A percentile compares a stretch with the other conserved stretches of the same genome.
Conservation (phyloP, 2,113 vertebrate species). For the Boulengeromyrus knoepffleri region DNA sequence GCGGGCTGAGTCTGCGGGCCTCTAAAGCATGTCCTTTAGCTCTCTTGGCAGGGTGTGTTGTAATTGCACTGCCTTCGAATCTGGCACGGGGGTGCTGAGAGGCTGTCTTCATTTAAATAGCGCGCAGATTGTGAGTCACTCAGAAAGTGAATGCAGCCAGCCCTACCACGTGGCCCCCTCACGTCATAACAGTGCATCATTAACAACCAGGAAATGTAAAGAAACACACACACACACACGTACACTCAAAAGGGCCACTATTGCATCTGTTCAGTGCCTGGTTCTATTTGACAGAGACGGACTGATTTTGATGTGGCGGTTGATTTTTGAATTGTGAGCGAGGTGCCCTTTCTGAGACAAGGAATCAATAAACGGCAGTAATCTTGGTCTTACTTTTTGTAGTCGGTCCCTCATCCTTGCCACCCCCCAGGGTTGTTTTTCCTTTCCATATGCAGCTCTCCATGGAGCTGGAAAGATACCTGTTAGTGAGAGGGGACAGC, state of each 20-base stretch:
- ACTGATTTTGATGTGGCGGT: neutral
- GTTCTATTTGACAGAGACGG: neutral
- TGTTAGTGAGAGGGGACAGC: constrained; percentile 10
- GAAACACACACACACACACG: neutral
- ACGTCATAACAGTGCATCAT: constrained; percentile 6
- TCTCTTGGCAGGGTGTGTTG: constrained; percentile 7
- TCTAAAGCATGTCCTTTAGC: constrained; percentile 15
- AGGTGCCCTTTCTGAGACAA: neutral
- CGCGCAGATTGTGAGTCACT: constrained; percentile 6
- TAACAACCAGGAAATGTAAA: neutral
- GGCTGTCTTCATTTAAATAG: constrained; percentile 14
- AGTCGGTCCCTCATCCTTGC: neutral
- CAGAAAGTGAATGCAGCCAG: neutral
- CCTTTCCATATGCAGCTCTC: neutral
- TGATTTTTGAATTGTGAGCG: neutral
- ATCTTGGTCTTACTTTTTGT: neutral
- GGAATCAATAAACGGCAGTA: neutral
- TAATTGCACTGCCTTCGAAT: constrained; percentile 18
- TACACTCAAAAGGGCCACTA: neutral
- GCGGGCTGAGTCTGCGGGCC: neutral
- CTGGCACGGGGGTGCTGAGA: constrained; percentile 11
- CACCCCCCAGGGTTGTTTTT: neutral
- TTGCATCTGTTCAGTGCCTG: neutral
- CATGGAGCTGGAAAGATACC: constrained; percentile 2
- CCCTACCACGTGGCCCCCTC: neutral